These are phyloP conservation scores for Takifugu bimaculatus DNA, from an alignment of 2,113 vertebrate species.

Conservation along the genomic window DNA sequence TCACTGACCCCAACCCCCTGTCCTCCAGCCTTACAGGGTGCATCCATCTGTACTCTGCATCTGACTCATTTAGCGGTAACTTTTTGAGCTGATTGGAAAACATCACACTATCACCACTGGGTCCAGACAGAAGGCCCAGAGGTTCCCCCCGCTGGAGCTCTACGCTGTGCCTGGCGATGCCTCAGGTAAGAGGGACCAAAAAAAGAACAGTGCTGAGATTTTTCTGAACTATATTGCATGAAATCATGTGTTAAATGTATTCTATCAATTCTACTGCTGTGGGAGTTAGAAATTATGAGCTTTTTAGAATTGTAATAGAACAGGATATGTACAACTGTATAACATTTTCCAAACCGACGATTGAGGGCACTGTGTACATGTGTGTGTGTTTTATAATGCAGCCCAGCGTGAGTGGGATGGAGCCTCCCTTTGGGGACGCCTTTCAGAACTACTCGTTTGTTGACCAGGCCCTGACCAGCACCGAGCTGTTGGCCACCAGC, in stretches of 20 bases:
- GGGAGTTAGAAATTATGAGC: too few species aligned
- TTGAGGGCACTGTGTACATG: too few species aligned
- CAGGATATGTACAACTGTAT: too few species aligned
- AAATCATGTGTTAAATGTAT: neutral
- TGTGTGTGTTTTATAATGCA: conserved; percentile 44
- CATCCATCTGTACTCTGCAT: conserved; percentile 9
- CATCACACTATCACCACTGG: conserved; percentile 80
- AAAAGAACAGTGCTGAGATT: neutral
- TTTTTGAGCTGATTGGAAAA: conserved; percentile 38
- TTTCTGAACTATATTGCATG: neutral
- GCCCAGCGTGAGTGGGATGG: conserved; percentile 98
- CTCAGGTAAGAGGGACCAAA: conserved; percentile 83
- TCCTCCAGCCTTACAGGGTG: conserved; percentile 29
- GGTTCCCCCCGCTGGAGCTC: conserved; percentile 81
- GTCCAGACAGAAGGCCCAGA: conserved; percentile 79
- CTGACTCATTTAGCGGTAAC: conserved; percentile 20
- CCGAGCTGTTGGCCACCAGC: conserved; percentile 92
- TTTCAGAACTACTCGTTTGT: conserved; percentile 97
- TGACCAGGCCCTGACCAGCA: conserved; percentile 97
- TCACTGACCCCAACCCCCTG: conserved; percentile 6
- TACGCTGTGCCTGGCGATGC: conserved; percentile 93
- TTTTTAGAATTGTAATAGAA: too few species aligned
- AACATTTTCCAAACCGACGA: too few species aligned
- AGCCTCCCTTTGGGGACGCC: conserved; percentile 96
- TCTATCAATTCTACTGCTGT: neutral